Evolutionary conservation across 2,113 vertebrate species (phyloP), one percentile per base, ranked within the genome.

Genomic region (Heterotilapia buettikoferi): DNA sequence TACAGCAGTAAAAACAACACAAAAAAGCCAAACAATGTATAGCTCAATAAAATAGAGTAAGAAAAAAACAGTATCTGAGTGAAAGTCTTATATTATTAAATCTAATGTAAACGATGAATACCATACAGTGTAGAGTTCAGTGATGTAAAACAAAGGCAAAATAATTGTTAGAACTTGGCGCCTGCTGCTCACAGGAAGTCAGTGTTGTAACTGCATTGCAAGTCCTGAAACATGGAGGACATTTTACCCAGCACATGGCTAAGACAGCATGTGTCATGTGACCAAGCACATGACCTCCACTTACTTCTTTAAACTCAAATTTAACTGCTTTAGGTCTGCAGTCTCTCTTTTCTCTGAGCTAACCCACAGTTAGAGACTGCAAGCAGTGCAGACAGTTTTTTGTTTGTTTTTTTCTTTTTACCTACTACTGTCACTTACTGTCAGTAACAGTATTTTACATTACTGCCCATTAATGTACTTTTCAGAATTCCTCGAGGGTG

Each of bases 401-500:
- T n/a, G 4, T 36, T 66, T 66, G 9, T 63, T 63, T 45, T 73
- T 47, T 76, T 16, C 14, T 76, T 0, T 52, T 68, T 24, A 63
- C 9, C 29, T 61, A 61, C 57, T 61, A 19, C 9, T 19, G 59
- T 63, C 16, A 19, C 29, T 40, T n/a, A 36, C 76, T 53, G 16
- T 76, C 26, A 61, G 7, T 2, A 24, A 4, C 21, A 13, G 13
- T 73, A 9, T 31, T 57, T 54, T 40, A 52, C 18, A 19, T 19
- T 21, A 63, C 43, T 16, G n/a, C 7, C 5, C 4, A 19, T 79
- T n/a, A 80, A 19, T 83, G 50, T 89, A 29, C 61, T 11, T 96
- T 93, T 83, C 95, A 98, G 99, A 99, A 92, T 99, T 99, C 93
- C 95, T 98, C 56, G 99, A 99, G 94, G 99, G 99, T 9, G 99